Conservation (phyloP, 2,888 invertebrate genomes). For the Tachina fera region DNA sequence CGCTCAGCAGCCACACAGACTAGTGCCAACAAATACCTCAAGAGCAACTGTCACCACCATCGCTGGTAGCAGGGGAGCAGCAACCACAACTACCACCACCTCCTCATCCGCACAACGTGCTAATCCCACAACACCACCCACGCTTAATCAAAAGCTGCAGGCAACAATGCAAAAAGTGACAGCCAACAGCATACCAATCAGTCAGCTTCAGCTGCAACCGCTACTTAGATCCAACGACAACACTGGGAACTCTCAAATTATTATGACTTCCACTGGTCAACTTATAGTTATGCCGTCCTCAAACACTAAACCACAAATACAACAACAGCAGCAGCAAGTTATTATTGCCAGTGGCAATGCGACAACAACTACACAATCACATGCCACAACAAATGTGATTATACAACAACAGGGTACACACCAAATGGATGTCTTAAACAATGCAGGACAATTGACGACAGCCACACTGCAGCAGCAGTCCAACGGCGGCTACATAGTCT, state of each 20-base stretch:
- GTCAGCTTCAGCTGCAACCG: conserved; percentile 78
- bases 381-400: conserved; percentile 72
- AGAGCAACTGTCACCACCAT: conserved; percentile 90
- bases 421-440: conserved; percentile 72
- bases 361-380: conserved; percentile 63
- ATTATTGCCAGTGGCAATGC: conserved; percentile 70
- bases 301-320: conserved; percentile 74
- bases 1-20: conserved; percentile 71
- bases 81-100: conserved; percentile 73
- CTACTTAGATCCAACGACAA: conserved; percentile 74
- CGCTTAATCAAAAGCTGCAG: conserved; percentile 78
- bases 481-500: conserved; percentile 74
- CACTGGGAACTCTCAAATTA: conserved; percentile 78
- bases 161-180: conserved; percentile 74
- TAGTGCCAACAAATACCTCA: conserved; percentile 86
- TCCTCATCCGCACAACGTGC: conserved; percentile 65
- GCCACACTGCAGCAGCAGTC: conserved; percentile 76
- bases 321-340: conserved; percentile 74
- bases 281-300: conserved; percentile 81
- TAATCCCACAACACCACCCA: conserved; percentile 84
- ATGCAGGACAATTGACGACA: conserved; percentile 71
- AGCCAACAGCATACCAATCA: conserved; percentile 74
- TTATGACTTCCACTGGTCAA: conserved; percentile 83
- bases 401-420: conserved; percentile 72
- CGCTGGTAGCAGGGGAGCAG: conserved; percentile 88